Conservation (phyloP, 2,888 invertebrate genomes). For the Eupithecia abbreviata region DNA sequence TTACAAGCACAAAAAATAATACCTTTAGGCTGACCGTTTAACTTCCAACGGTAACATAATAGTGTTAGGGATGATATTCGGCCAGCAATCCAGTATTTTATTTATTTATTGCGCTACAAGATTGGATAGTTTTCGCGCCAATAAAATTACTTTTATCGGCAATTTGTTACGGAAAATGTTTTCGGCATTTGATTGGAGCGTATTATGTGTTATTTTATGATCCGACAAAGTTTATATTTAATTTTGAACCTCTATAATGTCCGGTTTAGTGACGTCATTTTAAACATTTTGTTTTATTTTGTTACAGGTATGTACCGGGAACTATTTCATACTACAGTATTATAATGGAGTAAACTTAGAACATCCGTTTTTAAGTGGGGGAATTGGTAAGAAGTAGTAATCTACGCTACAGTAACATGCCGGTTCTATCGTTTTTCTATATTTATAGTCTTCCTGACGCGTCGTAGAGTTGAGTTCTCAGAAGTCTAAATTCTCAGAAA, state of each 20-base stretch:
- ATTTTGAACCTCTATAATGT: slow-evolving; percentile 9
- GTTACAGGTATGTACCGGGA: slow-evolving; percentile 32
- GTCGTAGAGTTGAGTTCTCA: neutral
- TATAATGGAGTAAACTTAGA: neutral
- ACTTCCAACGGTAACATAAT: slow-evolving; percentile 14
- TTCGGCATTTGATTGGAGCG: slow-evolving; percentile 29
- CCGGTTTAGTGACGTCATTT: neutral
- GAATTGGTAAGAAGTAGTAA: neutral
- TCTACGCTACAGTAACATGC: neutral
- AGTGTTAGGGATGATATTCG: slow-evolving; percentile 28
- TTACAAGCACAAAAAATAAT: neutral
- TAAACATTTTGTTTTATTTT: slow-evolving; percentile 16
- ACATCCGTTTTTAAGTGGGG: neutral
- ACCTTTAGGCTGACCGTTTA: neutral
- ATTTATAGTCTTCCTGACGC: neutral
- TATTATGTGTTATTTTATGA: slow-evolving; percentile 28
- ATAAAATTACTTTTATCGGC: slow-evolving; percentile 54
- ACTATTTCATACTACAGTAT: neutral
- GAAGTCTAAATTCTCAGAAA: neutral
- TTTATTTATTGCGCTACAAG: slow-evolving; percentile 48
- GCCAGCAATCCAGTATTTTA: slow-evolving; percentile 40
- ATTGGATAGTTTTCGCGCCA: slow-evolving; percentile 49
- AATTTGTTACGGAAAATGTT: slow-evolving; percentile 38
- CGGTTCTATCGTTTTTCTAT: neutral
- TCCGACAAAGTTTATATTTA: slow-evolving; percentile 16